These are phyloP conservation scores for Heterodera schachtii DNA, from an alignment of 1,140 invertebrate species.

Conservation along the genomic window DNA sequence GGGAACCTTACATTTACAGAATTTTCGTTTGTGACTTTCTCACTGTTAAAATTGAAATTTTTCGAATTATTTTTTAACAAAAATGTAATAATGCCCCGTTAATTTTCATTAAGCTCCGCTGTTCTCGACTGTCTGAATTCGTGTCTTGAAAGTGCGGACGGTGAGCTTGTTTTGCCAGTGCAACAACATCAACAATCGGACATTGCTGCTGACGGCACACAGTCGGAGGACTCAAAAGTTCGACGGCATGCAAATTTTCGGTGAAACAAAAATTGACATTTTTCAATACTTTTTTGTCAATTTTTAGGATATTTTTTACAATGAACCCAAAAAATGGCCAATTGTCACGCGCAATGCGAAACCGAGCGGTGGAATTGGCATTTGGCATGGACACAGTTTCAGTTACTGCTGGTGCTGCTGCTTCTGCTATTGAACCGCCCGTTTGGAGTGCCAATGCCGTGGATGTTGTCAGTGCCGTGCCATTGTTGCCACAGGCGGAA, in stretches of 20 bases:
- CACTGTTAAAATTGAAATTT: too few species aligned
- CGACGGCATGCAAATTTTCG: conserved; percentile 84
- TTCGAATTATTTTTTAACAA: too few species aligned
- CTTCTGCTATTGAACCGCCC: background rate
- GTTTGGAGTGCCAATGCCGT: conserved; percentile 12
- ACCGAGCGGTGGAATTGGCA: conserved; percentile 90
- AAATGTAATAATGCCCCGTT: too few species aligned
- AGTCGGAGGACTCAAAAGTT: conserved; percentile 65
- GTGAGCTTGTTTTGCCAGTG: conserved; percentile 79
- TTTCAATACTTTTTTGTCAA: background rate
- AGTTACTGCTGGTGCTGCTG: too few species aligned
- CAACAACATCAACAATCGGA: conserved; percentile 77
- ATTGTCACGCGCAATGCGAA: conserved; percentile 96
- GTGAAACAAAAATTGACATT: conserved; percentile 51
- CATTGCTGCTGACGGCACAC: conserved; percentile 71
- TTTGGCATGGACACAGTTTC: conserved; percentile 30
- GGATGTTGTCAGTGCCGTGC: background rate
- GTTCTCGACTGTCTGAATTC: conserved; percentile 94
- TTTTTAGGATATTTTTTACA: conserved; percentile 80
- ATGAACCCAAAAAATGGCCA: conserved; percentile 92
- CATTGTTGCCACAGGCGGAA: background rate
- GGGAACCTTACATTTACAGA: too few species aligned
- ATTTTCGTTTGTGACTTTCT: too few species aligned
- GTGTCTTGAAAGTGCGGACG: conserved; percentile 83
- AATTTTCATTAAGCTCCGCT: conserved; percentile 74